These are phyloP conservation scores for Aphelenchoides besseyi DNA, from an alignment of 1,140 invertebrate species.

Conservation along the genomic window DNA sequence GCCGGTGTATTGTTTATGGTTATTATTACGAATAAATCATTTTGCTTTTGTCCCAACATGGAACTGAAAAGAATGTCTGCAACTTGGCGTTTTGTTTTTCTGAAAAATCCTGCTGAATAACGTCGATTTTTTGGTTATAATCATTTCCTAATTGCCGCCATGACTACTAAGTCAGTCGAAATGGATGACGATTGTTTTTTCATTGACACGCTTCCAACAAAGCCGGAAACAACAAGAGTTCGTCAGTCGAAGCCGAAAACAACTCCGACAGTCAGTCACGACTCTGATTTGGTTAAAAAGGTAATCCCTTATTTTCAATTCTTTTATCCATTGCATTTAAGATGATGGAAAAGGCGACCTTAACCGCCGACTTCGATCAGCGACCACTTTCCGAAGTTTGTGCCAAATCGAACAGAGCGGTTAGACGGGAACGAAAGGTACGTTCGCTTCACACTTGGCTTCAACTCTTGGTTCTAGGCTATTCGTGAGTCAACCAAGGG, in stretches of 20 bases:
- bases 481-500: conserved; percentile 76
- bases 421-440: conserved; percentile 1
- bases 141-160: too few species aligned
- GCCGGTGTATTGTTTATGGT: neutral
- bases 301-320: neutral
- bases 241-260: conserved; percentile 1
- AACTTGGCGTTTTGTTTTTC: too few species aligned
- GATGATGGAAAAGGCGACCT: neutral
- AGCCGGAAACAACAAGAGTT: neutral
- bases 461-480: conserved; percentile 47
- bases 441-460: neutral
- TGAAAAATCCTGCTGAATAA: too few species aligned
- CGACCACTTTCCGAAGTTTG: neutral
- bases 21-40: neutral
- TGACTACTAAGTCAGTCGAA: too few species aligned
- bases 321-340: neutral
- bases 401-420: neutral
- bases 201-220: conserved; percentile 7
- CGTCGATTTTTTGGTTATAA: too few species aligned
- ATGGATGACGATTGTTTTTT: neutral
- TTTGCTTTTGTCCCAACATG: neutral
- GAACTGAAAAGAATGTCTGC: too few species aligned
- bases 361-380: neutral
- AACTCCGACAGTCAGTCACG: neutral
- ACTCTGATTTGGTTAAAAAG: neutral